phyloP scores from a whole-genome alignment of 2,888 invertebrate genomes.

The Tenthredo distinguenda region DNA sequence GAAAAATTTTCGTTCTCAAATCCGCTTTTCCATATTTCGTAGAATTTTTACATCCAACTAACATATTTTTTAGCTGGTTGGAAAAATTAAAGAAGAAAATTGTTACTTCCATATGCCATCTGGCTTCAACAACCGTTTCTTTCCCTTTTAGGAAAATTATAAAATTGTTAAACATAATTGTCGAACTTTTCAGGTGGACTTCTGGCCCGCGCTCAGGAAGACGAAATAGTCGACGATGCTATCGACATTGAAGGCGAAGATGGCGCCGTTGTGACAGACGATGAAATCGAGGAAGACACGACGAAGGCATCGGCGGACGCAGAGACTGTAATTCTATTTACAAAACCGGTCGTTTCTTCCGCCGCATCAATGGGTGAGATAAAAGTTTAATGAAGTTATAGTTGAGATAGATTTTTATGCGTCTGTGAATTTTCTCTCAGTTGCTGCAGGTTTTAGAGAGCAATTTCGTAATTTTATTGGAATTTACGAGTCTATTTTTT shows the following conservation, averaged over 20 bases:
- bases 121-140: neutral
- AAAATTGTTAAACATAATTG: neutral
- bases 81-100: neutral
- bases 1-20: neutral
- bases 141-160: neutral
- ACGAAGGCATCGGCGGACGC: constrained; percentile 92
- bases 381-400: neutral
- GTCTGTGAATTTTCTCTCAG: neutral
- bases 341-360: constrained; percentile 84
- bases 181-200: constrained; percentile 76
- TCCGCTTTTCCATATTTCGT: neutral
- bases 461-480: constrained; percentile 1
- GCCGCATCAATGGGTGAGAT: constrained; percentile 84
- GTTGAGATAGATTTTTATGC: neutral
- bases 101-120: neutral
- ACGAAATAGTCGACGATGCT: constrained; percentile 79
- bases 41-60: neutral
- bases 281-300: constrained; percentile 82
- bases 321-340: constrained; percentile 94
- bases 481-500: neutral
- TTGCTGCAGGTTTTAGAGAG: neutral
- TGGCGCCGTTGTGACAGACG: constrained; percentile 77
- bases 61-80: neutral
- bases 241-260: constrained; percentile 83
- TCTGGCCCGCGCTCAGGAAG: constrained; percentile 82